phyloP scores from a whole-genome alignment of 2,113 vertebrate genomes.

The Urocitellus parryii region DNA sequence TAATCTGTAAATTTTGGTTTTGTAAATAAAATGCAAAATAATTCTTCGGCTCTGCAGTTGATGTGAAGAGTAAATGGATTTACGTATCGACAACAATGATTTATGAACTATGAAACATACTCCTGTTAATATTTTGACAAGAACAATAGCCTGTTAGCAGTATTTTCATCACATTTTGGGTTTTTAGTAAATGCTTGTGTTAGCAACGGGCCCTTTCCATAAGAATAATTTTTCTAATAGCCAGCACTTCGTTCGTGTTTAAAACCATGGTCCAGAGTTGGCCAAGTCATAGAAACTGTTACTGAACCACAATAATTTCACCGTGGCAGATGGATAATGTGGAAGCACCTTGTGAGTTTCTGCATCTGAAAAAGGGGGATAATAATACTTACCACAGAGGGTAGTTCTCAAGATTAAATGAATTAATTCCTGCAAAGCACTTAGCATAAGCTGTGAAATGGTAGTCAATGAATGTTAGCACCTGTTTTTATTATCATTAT shows the following conservation, averaged over 20 bases:
- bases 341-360: not conserved
- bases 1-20: not conserved
- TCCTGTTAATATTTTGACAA: not conserved
- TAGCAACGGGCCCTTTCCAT: not conserved
- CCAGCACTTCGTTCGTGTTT: constrained; percentile 2
- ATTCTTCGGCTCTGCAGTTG: not conserved
- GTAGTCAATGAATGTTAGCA: not conserved
- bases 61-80: not conserved
- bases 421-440: constrained; percentile 54
- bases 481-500: constrained; percentile 34
- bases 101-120: not conserved
- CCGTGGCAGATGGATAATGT: not conserved
- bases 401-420: constrained; percentile 33
- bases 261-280: not conserved
- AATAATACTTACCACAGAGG: not conserved
- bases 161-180: constrained; percentile 14
- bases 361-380: not conserved
- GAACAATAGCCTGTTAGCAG: not conserved
- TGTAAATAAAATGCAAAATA: constrained; percentile 5
- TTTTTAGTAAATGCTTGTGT: not conserved
- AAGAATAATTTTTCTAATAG: not conserved
- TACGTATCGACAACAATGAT: not conserved
- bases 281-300: not conserved
- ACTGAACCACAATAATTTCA: not conserved
- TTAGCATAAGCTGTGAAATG: not conserved